phyloP scores from a whole-genome alignment of 2,113 vertebrate genomes.

The Seriola rivoliana region DNA sequence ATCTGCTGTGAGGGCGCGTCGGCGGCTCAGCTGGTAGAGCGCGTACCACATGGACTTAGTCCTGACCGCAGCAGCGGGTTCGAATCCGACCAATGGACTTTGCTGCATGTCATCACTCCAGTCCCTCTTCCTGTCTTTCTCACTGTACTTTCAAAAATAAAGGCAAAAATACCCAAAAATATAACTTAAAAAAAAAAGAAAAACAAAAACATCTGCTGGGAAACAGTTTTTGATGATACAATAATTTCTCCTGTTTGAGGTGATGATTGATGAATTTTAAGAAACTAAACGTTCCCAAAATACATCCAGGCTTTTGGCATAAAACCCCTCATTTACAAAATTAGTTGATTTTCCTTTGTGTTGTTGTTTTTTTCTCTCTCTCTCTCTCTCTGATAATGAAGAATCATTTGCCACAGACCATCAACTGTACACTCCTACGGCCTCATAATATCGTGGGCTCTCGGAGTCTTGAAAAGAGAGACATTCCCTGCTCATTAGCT shows the following conservation, averaged over 20 bases:
- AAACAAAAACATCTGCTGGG: neutral
- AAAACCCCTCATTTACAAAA: constrained; percentile 37
- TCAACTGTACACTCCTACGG: constrained; percentile 29
- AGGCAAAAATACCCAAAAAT: too few species aligned
- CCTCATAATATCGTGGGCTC: constrained; percentile 23
- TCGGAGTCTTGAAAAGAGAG: constrained; percentile 36
- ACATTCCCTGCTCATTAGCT: constrained; percentile 69
- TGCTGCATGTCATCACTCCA: too few species aligned
- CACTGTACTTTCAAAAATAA: too few species aligned
- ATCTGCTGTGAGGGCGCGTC: neutral
- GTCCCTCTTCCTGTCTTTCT: too few species aligned
- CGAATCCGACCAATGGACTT: too few species aligned
- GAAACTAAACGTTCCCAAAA: constrained; percentile 36
- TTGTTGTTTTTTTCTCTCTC: neutral
- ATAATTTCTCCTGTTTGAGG: neutral
- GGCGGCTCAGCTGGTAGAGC: too few species aligned
- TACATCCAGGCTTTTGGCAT: constrained; percentile 9
- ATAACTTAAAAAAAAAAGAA: too few species aligned
- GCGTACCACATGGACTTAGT: too few species aligned
- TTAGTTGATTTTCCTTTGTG: constrained; percentile 14
- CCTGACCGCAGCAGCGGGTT: too few species aligned
- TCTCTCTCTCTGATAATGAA: constrained; percentile 35
- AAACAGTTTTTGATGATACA: neutral
- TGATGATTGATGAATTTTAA: constrained; percentile 27
- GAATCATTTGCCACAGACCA: constrained; percentile 58